phyloP scores from a whole-genome alignment of 30 jellyfish, hydroid and myxozoan genomes.

The Pelagia noctiluca region DNA sequence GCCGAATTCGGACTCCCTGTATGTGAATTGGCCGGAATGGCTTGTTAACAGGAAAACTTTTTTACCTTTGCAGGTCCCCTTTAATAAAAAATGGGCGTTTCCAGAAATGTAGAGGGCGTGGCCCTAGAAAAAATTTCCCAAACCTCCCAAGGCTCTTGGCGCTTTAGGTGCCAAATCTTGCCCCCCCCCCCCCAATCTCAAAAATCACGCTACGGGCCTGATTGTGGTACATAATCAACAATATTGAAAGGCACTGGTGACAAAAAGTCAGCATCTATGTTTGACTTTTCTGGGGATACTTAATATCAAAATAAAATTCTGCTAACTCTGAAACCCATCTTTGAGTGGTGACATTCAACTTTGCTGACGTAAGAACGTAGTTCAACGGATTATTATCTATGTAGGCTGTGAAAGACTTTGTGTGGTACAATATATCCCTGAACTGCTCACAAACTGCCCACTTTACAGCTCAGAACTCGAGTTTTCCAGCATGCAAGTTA shows the following conservation, averaged over 20 bases:
- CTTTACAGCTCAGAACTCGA: conserved; percentile 1
- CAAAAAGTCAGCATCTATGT: conserved; percentile 5
- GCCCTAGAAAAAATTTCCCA: no score
- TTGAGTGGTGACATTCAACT: conserved; percentile 10
- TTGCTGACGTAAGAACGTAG: conserved; percentile 17
- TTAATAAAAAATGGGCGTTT: no score
- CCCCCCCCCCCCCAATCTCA: no score
- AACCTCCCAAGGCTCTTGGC: no score
- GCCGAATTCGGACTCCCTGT: no score
- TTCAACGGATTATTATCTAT: conserved; percentile 3
- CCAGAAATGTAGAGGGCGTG: no score
- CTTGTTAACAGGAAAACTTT: no score
- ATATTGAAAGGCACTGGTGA: not conserved
- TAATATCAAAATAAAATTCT: conserved; percentile 8
- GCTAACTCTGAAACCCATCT: conserved; percentile 28
- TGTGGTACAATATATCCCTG: conserved; percentile 13
- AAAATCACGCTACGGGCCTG: no score
- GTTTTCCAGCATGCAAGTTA: conserved; percentile 9
- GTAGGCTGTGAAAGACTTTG: not conserved
- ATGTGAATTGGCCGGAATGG: no score
- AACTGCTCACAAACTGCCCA: conserved; percentile 22
- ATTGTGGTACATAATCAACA: not conserved
- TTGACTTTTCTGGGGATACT: conserved; percentile 12
- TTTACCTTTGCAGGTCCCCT: no score
- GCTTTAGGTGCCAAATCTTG: no score